Conservation (phyloP, 2,113 vertebrate genomes). For the Falcunculus frontatus region DNA sequence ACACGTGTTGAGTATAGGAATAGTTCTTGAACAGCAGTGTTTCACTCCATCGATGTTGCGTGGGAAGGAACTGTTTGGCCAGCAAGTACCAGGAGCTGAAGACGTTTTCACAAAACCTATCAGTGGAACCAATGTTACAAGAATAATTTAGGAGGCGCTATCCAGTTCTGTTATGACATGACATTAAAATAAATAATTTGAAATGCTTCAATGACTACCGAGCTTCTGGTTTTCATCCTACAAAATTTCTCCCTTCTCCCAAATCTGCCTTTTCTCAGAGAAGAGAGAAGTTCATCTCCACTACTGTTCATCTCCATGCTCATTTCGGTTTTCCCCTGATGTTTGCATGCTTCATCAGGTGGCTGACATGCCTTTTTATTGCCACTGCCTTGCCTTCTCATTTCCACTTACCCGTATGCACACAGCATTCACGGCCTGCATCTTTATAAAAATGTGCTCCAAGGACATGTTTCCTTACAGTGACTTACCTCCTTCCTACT, state of each 20-base stretch:
- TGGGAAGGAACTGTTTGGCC: neutral
- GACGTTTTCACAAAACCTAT: neutral
- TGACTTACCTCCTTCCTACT: neutral
- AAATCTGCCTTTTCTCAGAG: neutral
- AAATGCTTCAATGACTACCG: neutral
- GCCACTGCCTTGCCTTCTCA: neutral
- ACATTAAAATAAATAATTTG: neutral
- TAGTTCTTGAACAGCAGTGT: neutral
- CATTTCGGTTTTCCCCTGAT: neutral
- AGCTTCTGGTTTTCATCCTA: neutral
- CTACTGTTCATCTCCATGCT: neutral
- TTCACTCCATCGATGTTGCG: neutral
- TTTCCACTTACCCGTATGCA: neutral
- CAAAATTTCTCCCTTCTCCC: neutral
- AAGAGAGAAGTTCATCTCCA: neutral
- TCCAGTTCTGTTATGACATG: neutral
- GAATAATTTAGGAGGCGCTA: fast-evolving
- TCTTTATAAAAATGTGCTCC: neutral
- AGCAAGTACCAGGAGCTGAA: neutral
- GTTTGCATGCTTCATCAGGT: neutral
- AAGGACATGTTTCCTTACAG: neutral
- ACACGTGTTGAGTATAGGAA: neutral
- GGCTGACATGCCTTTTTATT: neutral
- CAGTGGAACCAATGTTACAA: neutral
- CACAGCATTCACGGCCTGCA: neutral